These are phyloP conservation scores for Acanthopagrus latus DNA, from an alignment of 2,797 vertebrate genomes.

Conservation along the genomic window DNA sequence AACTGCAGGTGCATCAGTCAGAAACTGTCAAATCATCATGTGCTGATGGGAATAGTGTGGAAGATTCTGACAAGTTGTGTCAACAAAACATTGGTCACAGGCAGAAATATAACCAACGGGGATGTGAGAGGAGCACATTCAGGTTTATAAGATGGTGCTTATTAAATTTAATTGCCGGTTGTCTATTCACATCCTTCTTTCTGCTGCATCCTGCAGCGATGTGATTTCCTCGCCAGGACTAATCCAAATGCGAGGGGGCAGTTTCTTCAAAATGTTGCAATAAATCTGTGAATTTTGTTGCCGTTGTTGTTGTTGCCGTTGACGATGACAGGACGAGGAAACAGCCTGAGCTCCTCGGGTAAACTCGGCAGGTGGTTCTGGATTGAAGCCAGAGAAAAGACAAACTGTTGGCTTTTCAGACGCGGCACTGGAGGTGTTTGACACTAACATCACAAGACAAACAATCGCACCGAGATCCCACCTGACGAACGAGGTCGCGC, in stretches of 20 bases:
- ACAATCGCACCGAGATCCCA: constrained; percentile 27
- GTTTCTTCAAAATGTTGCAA: not conserved
- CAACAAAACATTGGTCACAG: constrained; percentile 13
- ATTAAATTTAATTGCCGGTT: not conserved
- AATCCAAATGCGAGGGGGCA: not conserved
- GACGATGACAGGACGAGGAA: constrained; percentile 16
- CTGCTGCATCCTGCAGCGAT: not conserved
- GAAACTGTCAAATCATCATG: constrained; percentile 31
- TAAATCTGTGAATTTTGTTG: not conserved
- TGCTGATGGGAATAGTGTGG: constrained; percentile 1
- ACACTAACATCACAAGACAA: constrained; percentile 36
- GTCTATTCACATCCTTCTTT: not conserved
- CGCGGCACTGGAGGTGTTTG: constrained; percentile 39
- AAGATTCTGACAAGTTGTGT: constrained; percentile 3
- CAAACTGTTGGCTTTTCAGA: constrained; percentile 34
- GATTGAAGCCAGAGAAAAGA: constrained; percentile 25
- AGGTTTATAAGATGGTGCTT: too few species aligned
- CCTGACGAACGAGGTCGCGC: constrained; percentile 13
- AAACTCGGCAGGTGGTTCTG: constrained; percentile 46
- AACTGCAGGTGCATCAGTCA: constrained; percentile 38
- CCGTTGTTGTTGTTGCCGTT: not conserved
- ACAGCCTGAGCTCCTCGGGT: constrained; percentile 29
- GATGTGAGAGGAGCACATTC: not conserved
- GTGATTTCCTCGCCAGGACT: not conserved
- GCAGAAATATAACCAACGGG: not conserved